Base-by-base conservation (phyloP, 2,113 vertebrate species). In the Bos javanicus region DNA sequence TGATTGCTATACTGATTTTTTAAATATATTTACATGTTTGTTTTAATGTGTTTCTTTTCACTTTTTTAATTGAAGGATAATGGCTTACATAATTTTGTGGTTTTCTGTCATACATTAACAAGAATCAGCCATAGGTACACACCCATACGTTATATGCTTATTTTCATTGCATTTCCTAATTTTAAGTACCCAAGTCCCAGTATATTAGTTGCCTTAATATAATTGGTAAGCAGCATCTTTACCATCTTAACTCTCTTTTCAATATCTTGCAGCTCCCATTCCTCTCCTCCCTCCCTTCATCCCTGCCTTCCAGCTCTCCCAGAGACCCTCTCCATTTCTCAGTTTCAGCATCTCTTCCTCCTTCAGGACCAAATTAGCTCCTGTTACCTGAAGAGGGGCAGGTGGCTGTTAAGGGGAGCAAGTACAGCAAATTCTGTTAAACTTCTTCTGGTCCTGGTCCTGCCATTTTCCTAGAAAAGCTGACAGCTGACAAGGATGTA, bases 401-500 rank as follows among this genome's bases (percentile, higher is more conserved):
- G 16, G 50, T 28, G 33, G 2, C 6, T 23, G 17, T 13, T 52
- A 30, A 28, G 4, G 5, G 9, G 19, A 33, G 10, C 36, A 82
- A 62, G 13, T 43, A 23, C 28, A 84, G 4, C 11, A 21, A 48
- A 87, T 15, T 59, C 7, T 19, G 0, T 5, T 28, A 64, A 87
- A 6, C 17, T 30, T 9, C 8, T 84, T 84, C 25, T 30, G 54
- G 71, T 23, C 8, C 71, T 3, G 0, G 9, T 16, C 2, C 5
- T 30, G 48, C 7, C 25, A 1, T 28, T 67, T 87, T 17, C 60
- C 10, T 23, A 28, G 6, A 39, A 0, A 3, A 82, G 48, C 13
- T 16, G 25, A 6, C 0, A 13, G 39, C 21, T 16, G 1, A 11
- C 1, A 4, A 81, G 13, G 30, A 8, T n/a, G 8, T 3, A 19